These are phyloP conservation scores for Morpho helenor DNA, from an alignment of 2,888 invertebrate species.

Conservation along the genomic window DNA sequence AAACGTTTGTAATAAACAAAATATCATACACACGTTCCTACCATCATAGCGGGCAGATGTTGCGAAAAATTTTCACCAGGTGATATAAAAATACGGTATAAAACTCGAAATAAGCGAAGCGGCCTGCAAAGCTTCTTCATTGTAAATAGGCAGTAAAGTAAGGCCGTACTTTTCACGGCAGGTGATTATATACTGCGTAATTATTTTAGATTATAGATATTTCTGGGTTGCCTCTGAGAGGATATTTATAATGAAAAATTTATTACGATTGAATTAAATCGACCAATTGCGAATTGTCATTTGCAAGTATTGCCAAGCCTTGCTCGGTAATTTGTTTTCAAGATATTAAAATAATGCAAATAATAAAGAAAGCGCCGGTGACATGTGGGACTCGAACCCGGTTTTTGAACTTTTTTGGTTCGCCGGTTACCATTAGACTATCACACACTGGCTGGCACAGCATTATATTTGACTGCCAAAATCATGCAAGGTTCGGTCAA, in stretches of 20 bases:
- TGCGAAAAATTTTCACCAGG: conserved; percentile 39
- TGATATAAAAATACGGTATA: conserved; percentile 50
- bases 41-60: conserved; percentile 40
- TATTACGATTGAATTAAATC: not conserved
- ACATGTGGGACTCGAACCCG: no score
- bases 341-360: no score
- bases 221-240: conserved; percentile 22
- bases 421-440: no score
- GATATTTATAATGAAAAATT: conserved; percentile 25
- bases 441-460: no score
- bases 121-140: conserved; percentile 60
- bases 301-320: not conserved
- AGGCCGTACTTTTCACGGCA: conserved; percentile 1
- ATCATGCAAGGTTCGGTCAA: no score
- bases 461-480: no score
- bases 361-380: no score
- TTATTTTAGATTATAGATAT: no score
- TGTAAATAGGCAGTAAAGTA: conserved; percentile 68
- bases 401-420: no score
- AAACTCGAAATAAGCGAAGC: conserved; percentile 49
- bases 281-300: not conserved
- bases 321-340: not conserved
- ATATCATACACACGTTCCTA: conserved; percentile 35
- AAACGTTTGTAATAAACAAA: conserved; percentile 22
- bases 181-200: conserved; percentile 1